Base-by-base conservation (phyloP, 1,140 invertebrate species). In the Papilio polyxenes region DNA sequence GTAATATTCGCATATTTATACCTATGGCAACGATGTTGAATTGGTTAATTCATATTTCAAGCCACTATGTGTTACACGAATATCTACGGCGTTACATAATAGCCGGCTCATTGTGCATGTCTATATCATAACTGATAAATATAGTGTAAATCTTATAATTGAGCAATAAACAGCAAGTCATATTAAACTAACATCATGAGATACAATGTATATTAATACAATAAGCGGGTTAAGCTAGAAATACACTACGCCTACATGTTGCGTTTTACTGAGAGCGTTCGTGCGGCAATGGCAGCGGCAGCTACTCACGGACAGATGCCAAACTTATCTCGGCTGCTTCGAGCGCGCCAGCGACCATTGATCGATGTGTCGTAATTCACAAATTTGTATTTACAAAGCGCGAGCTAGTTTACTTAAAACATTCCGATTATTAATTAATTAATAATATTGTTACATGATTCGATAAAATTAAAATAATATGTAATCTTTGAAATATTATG, bases 1-100 rank as follows among this genome's bases (percentile, higher is more conserved):
- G 91, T 93, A 94, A 94, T 89, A 93, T 91, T 92, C 90, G 87
- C 90, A 94, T 92, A 92, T 93, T 94, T 93, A 93, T 92, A 93
- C 92, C 92, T 94, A 92, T 91, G 89, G 92, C 92, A 93, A 94
- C 86, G 92, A 92, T 83, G 90, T 88, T 87, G 79, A 89, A 91
- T 92, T 89, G 87, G 90, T 92, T 93, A 91, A 90, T 89, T 87
- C 85, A 85, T 82, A 56, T 85, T 87, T 85, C 75, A 81, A 59
- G 83, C 59, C 75, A 84, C 77, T 80, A 49, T 37, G 65, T 80
- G 23, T 76, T 72, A 77, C 9, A 40, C n/a, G 53, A 75, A 17
- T 11, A 13, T 53, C 9, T 80, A 83, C 48, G 37, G 81, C 79
- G 75, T 56, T 80, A 82, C 51, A 53, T 44, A 80, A 20, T 69